phyloP scores from a whole-genome alignment of 2,113 vertebrate species.

The Proterorhinus semilunaris region DNA sequence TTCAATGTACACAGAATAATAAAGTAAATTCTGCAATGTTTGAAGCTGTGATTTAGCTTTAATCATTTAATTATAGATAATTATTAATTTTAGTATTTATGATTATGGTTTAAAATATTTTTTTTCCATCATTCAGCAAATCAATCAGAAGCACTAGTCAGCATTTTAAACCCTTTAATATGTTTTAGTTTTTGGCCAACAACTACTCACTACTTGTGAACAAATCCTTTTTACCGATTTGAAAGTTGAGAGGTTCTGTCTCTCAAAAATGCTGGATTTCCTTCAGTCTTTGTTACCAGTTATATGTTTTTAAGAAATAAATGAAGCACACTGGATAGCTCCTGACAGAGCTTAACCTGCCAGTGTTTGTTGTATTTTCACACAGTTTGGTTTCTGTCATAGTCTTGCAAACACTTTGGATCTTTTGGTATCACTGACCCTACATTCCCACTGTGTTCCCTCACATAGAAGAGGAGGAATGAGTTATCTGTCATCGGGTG shows the following conservation, averaged over 20 bases:
- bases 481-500: slow-evolving; percentile 64
- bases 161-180: neutral
- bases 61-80: too few species aligned
- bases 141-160: neutral
- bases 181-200: neutral
- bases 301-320: slow-evolving; percentile 5
- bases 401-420: slow-evolving; percentile 36
- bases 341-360: neutral
- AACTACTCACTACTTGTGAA: neutral
- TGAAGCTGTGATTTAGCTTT: too few species aligned
- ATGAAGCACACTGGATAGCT: neutral
- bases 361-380: slow-evolving; percentile 23
- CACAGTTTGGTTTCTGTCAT: slow-evolving; percentile 10
- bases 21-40: too few species aligned
- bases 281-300: slow-evolving; percentile 5
- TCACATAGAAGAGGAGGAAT: slow-evolving; percentile 39
- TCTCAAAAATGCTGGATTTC: neutral
- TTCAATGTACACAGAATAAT: too few species aligned
- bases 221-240: slow-evolving; percentile 43
- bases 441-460: slow-evolving; percentile 31
- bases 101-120: too few species aligned
- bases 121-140: too few species aligned
- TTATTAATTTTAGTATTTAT: too few species aligned
- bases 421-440: slow-evolving; percentile 30
- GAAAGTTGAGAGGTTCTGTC: slow-evolving; percentile 13